Conservation (phyloP, 2,888 invertebrate species). For the Mellilla xanthometata region DNA sequence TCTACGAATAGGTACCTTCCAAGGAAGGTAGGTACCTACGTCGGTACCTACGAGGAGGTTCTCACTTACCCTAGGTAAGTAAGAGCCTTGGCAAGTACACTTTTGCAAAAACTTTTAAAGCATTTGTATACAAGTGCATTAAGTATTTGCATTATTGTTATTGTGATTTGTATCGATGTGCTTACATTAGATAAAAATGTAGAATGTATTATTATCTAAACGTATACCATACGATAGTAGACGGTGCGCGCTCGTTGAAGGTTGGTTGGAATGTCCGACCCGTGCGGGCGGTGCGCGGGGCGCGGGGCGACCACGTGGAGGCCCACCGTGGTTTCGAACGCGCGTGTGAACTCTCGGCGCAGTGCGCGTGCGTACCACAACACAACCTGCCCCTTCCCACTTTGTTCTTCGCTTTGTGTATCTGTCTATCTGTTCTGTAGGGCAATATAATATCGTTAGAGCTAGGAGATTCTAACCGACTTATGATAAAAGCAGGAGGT, state of each 20-base stretch:
- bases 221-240: slow-evolving; percentile 46
- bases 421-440: slow-evolving; percentile 50
- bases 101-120: neutral
- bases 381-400: slow-evolving; percentile 55
- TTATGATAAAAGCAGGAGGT: too few relatives aligned
- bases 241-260: slow-evolving; percentile 64
- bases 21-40: too few relatives aligned
- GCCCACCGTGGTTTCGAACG: slow-evolving; percentile 79
- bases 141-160: slow-evolving; percentile 3
- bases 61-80: neutral
- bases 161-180: slow-evolving; percentile 3
- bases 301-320: slow-evolving; percentile 71
- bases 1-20: too few relatives aligned
- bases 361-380: slow-evolving; percentile 74
- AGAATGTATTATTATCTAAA: slow-evolving; percentile 21
- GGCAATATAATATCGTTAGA: slow-evolving; percentile 58
- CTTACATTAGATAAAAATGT: slow-evolving; percentile 8
- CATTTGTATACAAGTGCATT: neutral
- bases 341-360: slow-evolving; percentile 75
- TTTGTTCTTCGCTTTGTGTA: slow-evolving; percentile 54
- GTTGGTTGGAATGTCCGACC: slow-evolving; percentile 57
- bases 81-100: neutral
- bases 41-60: too few relatives aligned
- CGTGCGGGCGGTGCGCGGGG: slow-evolving; percentile 41
- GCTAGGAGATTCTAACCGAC: slow-evolving; percentile 48